Percentiles rank a stretch among this genome's conserved stretches.
Conservation (phyloP, 30 jellyfish, hydroid and myxozoan species). For the Hydractinia echinata region DNA sequence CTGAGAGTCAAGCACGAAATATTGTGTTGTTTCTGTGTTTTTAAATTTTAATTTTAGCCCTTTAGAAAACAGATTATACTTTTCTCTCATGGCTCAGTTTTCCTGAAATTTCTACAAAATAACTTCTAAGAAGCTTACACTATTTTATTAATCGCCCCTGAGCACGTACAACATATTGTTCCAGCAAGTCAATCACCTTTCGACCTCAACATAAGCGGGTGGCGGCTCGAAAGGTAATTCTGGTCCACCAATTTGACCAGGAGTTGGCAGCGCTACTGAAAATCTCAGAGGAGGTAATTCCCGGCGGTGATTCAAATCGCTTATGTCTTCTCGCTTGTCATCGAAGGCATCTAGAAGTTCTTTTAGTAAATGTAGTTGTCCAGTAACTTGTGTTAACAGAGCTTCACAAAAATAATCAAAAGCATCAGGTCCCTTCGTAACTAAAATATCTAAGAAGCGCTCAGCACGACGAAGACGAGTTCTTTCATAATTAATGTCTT, state of each 20-base stretch:
- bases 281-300: not conserved
- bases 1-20: too few relatives aligned
- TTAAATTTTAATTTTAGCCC: too few relatives aligned
- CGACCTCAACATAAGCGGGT: constrained; percentile 25
- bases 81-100: too few relatives aligned
- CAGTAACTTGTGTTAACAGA: constrained; percentile 14
- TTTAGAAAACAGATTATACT: too few relatives aligned
- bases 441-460: not conserved
- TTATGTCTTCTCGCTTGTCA: not conserved
- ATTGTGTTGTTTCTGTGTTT: too few relatives aligned
- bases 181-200: not conserved
- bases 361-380: constrained; percentile 13
- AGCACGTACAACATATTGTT: too few relatives aligned
- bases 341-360: constrained; percentile 19
- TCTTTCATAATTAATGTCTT: constrained; percentile 9
- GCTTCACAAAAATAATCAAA: constrained; percentile 29
- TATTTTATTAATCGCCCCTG: too few relatives aligned
- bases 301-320: constrained; percentile 12
- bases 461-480: constrained; percentile 15
- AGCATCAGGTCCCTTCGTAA: constrained; percentile 12
- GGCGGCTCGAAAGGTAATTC: constrained; percentile 34
- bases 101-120: too few relatives aligned
- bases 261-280: not conserved
- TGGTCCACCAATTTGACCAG: constrained; percentile 46
- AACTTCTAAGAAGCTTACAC: too few relatives aligned